A percentile compares a stretch with the other conserved stretches of the same genome.
These are phyloP conservation scores for Sturnus vulgaris DNA, from an alignment of 2,113 vertebrate species.

Conservation along the genomic window DNA sequence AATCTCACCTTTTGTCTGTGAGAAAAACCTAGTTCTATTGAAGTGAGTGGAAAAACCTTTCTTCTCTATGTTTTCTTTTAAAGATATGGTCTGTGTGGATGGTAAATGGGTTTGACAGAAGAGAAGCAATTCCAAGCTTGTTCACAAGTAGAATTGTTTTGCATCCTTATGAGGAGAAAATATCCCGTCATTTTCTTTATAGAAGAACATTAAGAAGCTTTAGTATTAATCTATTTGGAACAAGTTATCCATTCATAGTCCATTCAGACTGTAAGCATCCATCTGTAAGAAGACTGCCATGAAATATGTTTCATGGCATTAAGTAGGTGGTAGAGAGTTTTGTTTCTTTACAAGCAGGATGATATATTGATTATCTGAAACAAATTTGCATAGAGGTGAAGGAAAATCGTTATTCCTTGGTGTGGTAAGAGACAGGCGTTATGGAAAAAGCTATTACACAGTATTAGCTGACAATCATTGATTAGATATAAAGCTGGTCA, in stretches of 20 bases:
- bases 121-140: conserved; percentile 60
- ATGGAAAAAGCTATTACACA: background rate
- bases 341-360: background rate
- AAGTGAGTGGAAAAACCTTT: conserved; percentile 26
- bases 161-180: conserved; percentile 18
- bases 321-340: background rate
- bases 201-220: background rate
- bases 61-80: conserved; percentile 61
- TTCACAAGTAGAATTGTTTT: conserved; percentile 37
- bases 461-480: background rate
- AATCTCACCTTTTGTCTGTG: background rate
- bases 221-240: background rate
- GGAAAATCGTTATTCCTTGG: background rate
- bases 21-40: conserved; percentile 10
- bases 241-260: background rate
- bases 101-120: conserved; percentile 68
- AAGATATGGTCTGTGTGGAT: conserved; percentile 47
- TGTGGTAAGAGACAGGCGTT: background rate
- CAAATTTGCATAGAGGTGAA: background rate
- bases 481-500: background rate
- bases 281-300: background rate
- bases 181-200: background rate
- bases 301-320: background rate
- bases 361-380: background rate
- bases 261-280: background rate